phyloP scores from a whole-genome alignment of 2,888 invertebrate genomes.

The Hecatera dysodea region DNA sequence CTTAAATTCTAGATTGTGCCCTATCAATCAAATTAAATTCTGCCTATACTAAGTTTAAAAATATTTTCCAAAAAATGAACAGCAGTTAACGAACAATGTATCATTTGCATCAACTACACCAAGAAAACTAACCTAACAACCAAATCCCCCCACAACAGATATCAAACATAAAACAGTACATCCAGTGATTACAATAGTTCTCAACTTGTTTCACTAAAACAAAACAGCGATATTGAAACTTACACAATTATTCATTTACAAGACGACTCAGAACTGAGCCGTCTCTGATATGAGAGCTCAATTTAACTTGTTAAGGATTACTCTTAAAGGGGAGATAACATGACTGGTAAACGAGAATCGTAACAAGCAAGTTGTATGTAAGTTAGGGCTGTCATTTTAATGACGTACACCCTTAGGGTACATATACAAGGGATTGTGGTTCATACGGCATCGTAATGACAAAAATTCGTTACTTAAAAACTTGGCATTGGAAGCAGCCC shows the following conservation, averaged over 20 bases:
- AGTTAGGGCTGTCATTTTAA: constrained; percentile 64
- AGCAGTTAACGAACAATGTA: background rate
- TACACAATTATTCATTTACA: constrained; percentile 70
- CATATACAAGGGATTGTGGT: background rate
- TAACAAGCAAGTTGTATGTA: constrained; percentile 56
- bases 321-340: constrained; percentile 64
- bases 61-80: too few relatives aligned
- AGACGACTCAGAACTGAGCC: constrained; percentile 46
- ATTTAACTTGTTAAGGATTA: constrained; percentile 69
- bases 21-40: too few relatives aligned
- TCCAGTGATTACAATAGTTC: constrained; percentile 59
- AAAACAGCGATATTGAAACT: constrained; percentile 65
- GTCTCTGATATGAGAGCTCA: constrained; percentile 62
- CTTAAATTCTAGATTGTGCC: too few relatives aligned
- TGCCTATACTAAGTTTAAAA: too few relatives aligned
- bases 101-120: background rate
- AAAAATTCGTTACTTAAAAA: background rate
- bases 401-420: constrained; percentile 41
- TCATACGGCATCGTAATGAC: too few relatives aligned
- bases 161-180: constrained; percentile 43
- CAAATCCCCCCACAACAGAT: constrained; percentile 32
- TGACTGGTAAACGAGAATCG: constrained; percentile 56
- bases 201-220: constrained; percentile 63
- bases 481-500: background rate
- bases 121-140: constrained; percentile 2